These are phyloP conservation scores for Chloroceryle amazona DNA, from an alignment of 2,797 vertebrate species.

Conservation along the genomic window DNA sequence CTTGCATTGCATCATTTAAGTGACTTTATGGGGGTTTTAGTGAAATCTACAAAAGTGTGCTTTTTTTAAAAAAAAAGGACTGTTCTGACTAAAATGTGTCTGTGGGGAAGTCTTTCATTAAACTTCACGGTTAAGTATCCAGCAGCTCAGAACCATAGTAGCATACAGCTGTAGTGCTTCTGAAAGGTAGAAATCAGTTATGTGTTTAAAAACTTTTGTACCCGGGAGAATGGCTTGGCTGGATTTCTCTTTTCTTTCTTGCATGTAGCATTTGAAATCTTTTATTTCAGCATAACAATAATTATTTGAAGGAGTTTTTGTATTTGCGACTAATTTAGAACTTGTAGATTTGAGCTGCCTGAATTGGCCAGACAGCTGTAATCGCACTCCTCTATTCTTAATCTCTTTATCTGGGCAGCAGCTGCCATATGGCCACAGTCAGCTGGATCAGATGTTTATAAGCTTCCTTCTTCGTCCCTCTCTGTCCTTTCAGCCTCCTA, in stretches of 20 bases:
- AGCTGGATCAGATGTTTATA: slow-evolving; percentile 99
- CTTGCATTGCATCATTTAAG: slow-evolving; percentile 42
- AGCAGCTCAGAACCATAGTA: slow-evolving; percentile 64
- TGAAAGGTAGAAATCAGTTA: slow-evolving; percentile 75
- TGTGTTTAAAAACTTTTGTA: slow-evolving; percentile 81
- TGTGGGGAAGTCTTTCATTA: slow-evolving; percentile 77
- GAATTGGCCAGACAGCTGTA: slow-evolving; percentile 99
- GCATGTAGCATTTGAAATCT: slow-evolving; percentile 77
- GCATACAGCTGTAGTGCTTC: slow-evolving; percentile 81
- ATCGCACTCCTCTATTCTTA: slow-evolving; percentile 99
- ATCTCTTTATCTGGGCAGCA: slow-evolving; percentile 99
- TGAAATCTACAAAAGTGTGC: slow-evolving; percentile 55
- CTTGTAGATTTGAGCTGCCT: slow-evolving; percentile 99
- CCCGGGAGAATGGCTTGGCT: slow-evolving; percentile 77
- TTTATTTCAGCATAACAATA: slow-evolving; percentile 80
- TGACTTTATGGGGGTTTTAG: slow-evolving; percentile 60
- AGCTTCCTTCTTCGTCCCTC: slow-evolving; percentile 98
- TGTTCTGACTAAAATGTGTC: slow-evolving; percentile 66
- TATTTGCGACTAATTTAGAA: slow-evolving; percentile 99
- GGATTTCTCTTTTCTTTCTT: slow-evolving; percentile 79
- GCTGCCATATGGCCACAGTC: slow-evolving; percentile 99
- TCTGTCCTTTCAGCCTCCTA: slow-evolving; percentile 93
- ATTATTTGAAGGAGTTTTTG: slow-evolving; percentile 86
- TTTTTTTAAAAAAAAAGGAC: slow-evolving; percentile 1
- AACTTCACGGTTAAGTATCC: slow-evolving; percentile 77